Base-by-base conservation (phyloP, 1,140 invertebrate species). In the Drosophila nikananu region DNA sequence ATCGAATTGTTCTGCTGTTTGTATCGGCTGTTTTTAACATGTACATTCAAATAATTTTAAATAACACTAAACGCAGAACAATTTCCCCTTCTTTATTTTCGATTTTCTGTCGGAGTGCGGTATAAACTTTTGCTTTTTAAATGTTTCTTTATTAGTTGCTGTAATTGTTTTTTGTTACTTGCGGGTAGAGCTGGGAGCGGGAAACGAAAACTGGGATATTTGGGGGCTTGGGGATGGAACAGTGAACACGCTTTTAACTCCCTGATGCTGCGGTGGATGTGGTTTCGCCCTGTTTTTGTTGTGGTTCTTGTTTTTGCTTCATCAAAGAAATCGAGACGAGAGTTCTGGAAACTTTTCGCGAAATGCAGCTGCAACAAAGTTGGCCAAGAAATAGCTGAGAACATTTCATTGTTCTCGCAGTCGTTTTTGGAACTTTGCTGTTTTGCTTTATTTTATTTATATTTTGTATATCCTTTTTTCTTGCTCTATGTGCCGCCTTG, bases 121-220 rank as follows among this genome's bases (percentile, higher is more conserved):
- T 64, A 65, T 71, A 90, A 89, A 89, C 79, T 90, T 90, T 90
- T 90, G 76, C 86, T 90, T 90, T 90, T 90, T 90, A 90, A 90
- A 90, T 90, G 86, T 90, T 90, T 89, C 86, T 86, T 90, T 90
- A 90, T 90, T 90, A 90, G 86, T 90, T 90, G 67, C 71, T 80
- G 86, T 90, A 90, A 90, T 90, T 90, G 86, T 90, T 90, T 89
- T 90, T 70, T 79, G 63, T 76, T 90, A 41, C 37, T 39, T 39
- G 25, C 12, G 23, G 27, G 17, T 8, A 42, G 9, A 42, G 9
- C 15, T 10, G 54, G 23, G 12, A n/a, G 44, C 2, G 3, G 23
- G 12, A 7, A 49, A 27, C 17, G 13, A 19, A 27, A 32, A 37
- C 21, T 10, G 7, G 35, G 63, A 39, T 42, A 37, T 37, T 64